Percentiles rank a stretch among this genome's conserved stretches.
Conservation (phyloP, 2,797 vertebrate genomes). For the Otolemur crassicaudatus region DNA sequence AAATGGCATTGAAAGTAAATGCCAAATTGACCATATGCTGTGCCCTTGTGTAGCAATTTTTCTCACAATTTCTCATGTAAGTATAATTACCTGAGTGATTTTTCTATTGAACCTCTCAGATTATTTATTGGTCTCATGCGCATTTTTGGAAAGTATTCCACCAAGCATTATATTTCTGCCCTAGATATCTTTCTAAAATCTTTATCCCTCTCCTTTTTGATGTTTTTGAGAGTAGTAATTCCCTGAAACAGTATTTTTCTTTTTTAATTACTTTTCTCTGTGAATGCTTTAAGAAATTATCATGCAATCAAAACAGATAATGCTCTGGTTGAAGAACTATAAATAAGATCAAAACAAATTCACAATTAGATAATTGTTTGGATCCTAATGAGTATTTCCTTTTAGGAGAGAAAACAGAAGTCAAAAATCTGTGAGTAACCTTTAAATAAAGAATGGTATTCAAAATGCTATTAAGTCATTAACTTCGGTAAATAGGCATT, state of each 20-base stretch:
- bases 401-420: constrained; percentile 78
- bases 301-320: constrained; percentile 66
- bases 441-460: constrained; percentile 83
- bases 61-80: constrained; percentile 9
- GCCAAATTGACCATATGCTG: background rate
- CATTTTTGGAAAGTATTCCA: background rate
- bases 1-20: background rate
- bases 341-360: constrained; percentile 80
- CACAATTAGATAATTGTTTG: constrained; percentile 81
- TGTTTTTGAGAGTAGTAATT: background rate
- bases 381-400: constrained; percentile 79
- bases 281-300: constrained; percentile 33
- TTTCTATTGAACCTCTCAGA: background rate
- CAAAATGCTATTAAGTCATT: constrained; percentile 83
- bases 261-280: constrained; percentile 19
- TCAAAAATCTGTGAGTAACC: constrained; percentile 80
- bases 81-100: background rate
- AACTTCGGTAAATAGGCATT: constrained; percentile 81
- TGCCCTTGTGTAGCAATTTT: background rate
- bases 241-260: background rate
- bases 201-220: background rate
- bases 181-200: background rate
- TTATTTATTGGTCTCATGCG: background rate
- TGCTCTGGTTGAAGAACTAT: constrained; percentile 65
- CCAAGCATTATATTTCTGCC: background rate